phyloP scores from a whole-genome alignment of 2,888 invertebrate species.

The Oxystoma pomonae region DNA sequence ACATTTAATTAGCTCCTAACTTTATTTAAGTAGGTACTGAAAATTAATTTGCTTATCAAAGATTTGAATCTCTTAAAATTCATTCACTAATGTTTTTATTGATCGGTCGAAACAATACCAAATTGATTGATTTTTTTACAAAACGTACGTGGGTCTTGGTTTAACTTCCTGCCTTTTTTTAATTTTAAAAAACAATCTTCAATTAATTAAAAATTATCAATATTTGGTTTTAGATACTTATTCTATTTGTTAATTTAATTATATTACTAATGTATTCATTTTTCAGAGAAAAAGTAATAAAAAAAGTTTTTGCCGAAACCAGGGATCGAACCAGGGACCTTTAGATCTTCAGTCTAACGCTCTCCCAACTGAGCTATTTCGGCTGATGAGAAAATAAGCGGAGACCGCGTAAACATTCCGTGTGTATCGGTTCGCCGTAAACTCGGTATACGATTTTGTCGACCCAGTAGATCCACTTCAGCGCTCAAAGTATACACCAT shows the following conservation, averaged over 20 bases:
- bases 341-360: conserved; percentile 74
- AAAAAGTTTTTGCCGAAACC: conserved; percentile 56
- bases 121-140: not conserved
- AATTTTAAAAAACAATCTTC: too few relatives aligned
- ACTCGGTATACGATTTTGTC: too few relatives aligned
- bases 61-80: not conserved
- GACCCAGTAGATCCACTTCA: too few relatives aligned
- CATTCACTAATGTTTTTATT: not conserved
- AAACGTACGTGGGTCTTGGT: not conserved
- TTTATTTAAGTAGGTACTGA: too few relatives aligned
- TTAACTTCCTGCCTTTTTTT: too few relatives aligned
- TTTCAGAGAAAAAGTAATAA: conserved; percentile 15
- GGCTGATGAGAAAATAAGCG: conserved; percentile 41
- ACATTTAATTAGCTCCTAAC: too few relatives aligned
- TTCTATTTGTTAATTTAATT: too few relatives aligned
- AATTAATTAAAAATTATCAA: too few relatives aligned
- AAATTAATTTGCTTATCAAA: not conserved
- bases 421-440: too few relatives aligned
- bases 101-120: not conserved
- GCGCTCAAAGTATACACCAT: too few relatives aligned
- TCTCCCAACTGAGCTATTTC: conserved; percentile 81
- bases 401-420: not conserved
- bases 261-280: too few relatives aligned
- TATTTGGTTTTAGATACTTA: not conserved
- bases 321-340: conserved; percentile 69